phyloP scores from a whole-genome alignment of 2,797 vertebrate genomes.

The Melanotaenia maccullochi region DNA sequence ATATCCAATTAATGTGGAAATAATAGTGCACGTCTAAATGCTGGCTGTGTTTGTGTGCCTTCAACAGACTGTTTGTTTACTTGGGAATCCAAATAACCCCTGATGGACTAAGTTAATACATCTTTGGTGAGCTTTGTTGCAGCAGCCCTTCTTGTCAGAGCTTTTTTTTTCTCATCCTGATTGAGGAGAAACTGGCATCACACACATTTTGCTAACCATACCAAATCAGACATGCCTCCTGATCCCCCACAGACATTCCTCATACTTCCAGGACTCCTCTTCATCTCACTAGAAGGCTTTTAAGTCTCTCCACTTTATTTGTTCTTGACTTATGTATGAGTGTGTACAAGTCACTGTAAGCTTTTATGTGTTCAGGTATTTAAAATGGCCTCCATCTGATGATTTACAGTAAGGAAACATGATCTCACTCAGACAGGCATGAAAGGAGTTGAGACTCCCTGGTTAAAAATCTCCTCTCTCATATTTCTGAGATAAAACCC shows the following conservation, averaged over 20 bases:
- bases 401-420: constrained; percentile 22
- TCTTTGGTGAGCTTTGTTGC: not conserved
- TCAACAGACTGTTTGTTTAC: not conserved
- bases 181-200: constrained; percentile 22
- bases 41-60: too few species aligned
- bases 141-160: not conserved
- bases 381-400: constrained; percentile 15
- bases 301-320: constrained; percentile 51
- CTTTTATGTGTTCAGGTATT: not conserved
- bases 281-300: constrained; percentile 58
- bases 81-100: constrained; percentile 32
- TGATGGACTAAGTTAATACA: constrained; percentile 10
- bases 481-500: constrained; percentile 53
- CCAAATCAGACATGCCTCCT: constrained; percentile 70
- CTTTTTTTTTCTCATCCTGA: not conserved
- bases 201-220: constrained; percentile 49
- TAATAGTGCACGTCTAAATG: constrained; percentile 23
- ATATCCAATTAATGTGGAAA: constrained; percentile 64
- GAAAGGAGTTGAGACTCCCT: constrained; percentile 57
- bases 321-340: not conserved
- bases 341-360: not conserved
- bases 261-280: constrained; percentile 39
- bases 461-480: constrained; percentile 29
- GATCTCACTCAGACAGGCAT: constrained; percentile 47
- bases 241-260: constrained; percentile 63